phyloP scores from a whole-genome alignment of 2,888 invertebrate species.

The Caprella mutica region DNA sequence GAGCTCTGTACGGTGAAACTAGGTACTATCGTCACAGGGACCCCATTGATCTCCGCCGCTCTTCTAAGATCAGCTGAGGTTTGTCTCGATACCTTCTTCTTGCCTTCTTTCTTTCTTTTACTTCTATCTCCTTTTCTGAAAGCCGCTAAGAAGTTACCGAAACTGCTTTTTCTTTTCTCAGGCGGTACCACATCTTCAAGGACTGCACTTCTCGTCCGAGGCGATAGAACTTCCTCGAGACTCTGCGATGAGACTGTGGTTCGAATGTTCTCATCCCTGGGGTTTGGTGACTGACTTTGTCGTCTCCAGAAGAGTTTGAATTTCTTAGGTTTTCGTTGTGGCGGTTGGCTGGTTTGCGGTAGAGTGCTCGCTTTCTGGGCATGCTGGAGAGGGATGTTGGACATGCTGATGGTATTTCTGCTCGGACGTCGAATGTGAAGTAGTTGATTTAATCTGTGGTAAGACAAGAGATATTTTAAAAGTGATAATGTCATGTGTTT shows the following conservation, averaged over 20 bases:
- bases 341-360: neutral
- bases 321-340: neutral
- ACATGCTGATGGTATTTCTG: neutral
- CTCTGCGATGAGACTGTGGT: constrained; percentile 6
- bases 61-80: too few species aligned
- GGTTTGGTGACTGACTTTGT: constrained; percentile 4
- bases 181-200: neutral
- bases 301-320: constrained; percentile 2
- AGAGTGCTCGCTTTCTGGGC: constrained; percentile 1
- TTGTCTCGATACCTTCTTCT: too few species aligned
- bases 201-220: too few species aligned
- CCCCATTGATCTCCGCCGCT: too few species aligned
- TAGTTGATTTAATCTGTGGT: too few species aligned
- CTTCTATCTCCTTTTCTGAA: neutral
- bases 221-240: neutral
- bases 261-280: neutral
- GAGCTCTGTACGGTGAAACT: too few species aligned
- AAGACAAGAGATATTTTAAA: too few species aligned
- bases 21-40: too few species aligned
- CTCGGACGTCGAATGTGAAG: neutral
- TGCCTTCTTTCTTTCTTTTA: too few species aligned
- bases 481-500: too few species aligned
- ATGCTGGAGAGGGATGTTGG: neutral
- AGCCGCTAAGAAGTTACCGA: constrained; percentile 4
- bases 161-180: constrained; percentile 3